Base-by-base conservation (phyloP, 1,140 invertebrate species). In the Pteromalus puparum region DNA sequence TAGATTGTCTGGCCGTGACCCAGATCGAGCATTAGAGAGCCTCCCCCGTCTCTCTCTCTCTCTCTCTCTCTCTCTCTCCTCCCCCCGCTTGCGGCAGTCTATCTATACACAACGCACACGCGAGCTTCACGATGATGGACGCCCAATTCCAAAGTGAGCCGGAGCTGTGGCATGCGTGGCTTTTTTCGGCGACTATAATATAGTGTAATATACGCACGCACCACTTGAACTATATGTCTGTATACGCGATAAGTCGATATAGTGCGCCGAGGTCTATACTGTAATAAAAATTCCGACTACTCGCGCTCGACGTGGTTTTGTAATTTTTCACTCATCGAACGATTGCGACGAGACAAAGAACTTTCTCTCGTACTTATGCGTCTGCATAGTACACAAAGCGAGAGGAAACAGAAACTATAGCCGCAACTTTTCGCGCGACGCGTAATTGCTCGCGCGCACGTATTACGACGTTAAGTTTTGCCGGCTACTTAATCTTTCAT, bases 1-100 rank as follows among this genome's bases (percentile, higher is more conserved):
- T 21, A 42, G 34, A 74, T 74, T 42, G 74, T 4, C 46, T 34
- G 74, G 38, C 74, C 74, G 46, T 76, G 74, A 76, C 74, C 74
- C 74, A 76, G 18, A 76, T 76, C 74, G 67, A 30, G 67, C 26
- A 70, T 30, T 28, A 70, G 24, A 26, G 67, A 15, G 26, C 12
- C 26, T 70, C 67, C 67, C 67, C 67, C 67, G 9, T 6, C 9
- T 18, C 65, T 9, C 65, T 10, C 24, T 7, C 65, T 30, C 13
- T 67, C 46, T 13, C 46, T 46, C 46, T 13, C 46, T 15, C 15
- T 48, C 46, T 48, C 12, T 48, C 46, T 10, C 46, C 12, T 48
- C 46, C 46, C 46, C 2, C 46, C 10, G 46, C 46, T 1, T 15
- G 48, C 53, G 2, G 21, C 53, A 15, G 4, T 21, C 4, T 61